These are phyloP conservation scores for Dryocosmus kuriphilus DNA, from an alignment of 2,888 invertebrate species.

Conservation along the genomic window DNA sequence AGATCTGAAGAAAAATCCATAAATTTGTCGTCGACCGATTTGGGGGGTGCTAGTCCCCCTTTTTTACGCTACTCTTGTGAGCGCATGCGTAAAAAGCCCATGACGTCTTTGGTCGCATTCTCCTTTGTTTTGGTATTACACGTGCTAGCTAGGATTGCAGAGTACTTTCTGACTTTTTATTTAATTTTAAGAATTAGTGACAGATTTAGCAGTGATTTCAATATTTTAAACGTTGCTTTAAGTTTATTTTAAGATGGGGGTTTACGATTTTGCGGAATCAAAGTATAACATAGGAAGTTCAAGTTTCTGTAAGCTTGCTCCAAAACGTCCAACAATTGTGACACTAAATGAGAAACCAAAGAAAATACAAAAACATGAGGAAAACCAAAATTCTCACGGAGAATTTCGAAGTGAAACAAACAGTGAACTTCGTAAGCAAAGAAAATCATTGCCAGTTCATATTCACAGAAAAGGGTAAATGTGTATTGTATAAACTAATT, in stretches of 20 bases:
- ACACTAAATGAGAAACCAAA: slow-evolving; percentile 63
- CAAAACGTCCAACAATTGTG: slow-evolving; percentile 68
- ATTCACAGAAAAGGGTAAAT: slow-evolving; percentile 75
- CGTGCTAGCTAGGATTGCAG: not conserved
- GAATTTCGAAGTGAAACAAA: slow-evolving; percentile 48
- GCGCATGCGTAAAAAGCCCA: not conserved
- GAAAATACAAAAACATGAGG: slow-evolving; percentile 65
- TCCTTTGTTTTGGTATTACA: not conserved
- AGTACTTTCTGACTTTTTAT: not conserved
- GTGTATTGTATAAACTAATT: not conserved
- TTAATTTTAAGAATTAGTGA: not conserved
- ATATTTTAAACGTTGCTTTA: not conserved
- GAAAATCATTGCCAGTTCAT: slow-evolving; percentile 76
- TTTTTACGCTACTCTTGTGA: no score
- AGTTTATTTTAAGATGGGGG: slow-evolving; percentile 66
- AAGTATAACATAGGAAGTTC: slow-evolving; percentile 70
- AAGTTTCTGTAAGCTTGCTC: slow-evolving; percentile 68
- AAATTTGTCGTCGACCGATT: no score
- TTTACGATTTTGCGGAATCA: slow-evolving; percentile 73
- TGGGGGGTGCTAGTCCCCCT: no score
- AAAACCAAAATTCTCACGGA: slow-evolving; percentile 49
- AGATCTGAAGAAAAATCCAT: no score
- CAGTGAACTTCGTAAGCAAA: slow-evolving; percentile 69
- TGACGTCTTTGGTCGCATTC: not conserved
- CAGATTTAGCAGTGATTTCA: not conserved